Base-by-base conservation (phyloP, 1,140 invertebrate genomes). In the Drosophila insularis region DNA sequence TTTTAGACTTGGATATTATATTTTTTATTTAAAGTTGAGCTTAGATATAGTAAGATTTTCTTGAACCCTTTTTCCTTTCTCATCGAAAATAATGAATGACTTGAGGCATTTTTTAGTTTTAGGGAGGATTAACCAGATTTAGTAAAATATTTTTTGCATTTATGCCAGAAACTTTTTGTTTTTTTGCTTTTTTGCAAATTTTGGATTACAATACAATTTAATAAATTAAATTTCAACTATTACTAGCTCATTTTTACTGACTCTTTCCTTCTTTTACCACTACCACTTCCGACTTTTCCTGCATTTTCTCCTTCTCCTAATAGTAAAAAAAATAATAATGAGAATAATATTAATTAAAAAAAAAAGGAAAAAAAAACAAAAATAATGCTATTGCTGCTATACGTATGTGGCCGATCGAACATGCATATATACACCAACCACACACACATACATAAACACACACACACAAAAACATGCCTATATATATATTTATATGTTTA, bases 381-480 rank as follows among this genome's bases (percentile, higher is more conserved):
- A 50, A 21, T 11, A 50, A 50, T 50, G 43, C 43, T 50, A 50
- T 50, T 50, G 43, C 43, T 50, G 43, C 43, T 50, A 50, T 50
- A 50, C 19, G 43, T 50, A 50, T 50, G 43, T 50, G 43, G 43
- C 43, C 43, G 43, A 46, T 17, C 43, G 14, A 21, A 19, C 43
- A 50, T 50, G 2, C 35, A 37, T 37, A 37, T 37, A 50, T 13
- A 19, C 7, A 50, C 17, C 43, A 19, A 14, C 17, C 43, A 50
- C 17, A 19, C 17, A n/a, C n/a, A 19, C 8, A 11, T n/a, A n/a
- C 43, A 50, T 19, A 8, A 14, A 46, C 7, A 35, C 35, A 37
- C 35, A 37, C 11, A 13, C 35, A 37, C 8, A 21, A n/a, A n/a
- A n/a, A n/a, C n/a, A n/a, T n/a, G 11, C 43, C 10, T 50, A 46